phyloP scores from a whole-genome alignment of 2,888 invertebrate species.

The Pyrochroa serraticornis region DNA sequence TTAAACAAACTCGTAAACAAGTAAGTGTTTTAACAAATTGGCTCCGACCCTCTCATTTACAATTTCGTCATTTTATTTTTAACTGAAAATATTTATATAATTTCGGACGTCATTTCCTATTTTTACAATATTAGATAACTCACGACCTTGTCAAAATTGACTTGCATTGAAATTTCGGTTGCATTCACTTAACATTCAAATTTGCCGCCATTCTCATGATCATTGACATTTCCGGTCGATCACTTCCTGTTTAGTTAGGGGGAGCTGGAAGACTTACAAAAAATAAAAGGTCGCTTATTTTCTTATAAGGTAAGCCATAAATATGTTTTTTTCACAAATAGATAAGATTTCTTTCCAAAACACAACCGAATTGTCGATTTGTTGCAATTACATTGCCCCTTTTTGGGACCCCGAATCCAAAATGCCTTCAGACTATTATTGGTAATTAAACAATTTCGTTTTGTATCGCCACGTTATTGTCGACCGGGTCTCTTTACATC shows the following conservation, averaged over 20 bases:
- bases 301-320: constrained; percentile 34
- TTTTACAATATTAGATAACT: too few species aligned
- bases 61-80: too few species aligned
- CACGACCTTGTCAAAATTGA: too few species aligned
- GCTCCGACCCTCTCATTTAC: too few species aligned
- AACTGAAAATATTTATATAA: too few species aligned
- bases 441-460: constrained; percentile 33
- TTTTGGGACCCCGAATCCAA: constrained; percentile 17
- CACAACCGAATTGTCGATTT: neutral
- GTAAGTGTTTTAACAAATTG: too few species aligned
- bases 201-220: constrained; percentile 4
- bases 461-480: neutral
- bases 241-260: neutral
- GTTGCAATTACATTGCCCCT: constrained; percentile 6
- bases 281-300: constrained; percentile 37
- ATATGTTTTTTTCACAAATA: constrained; percentile 23
- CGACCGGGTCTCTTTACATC: neutral
- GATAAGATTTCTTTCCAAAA: constrained; percentile 21
- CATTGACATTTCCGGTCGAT: constrained; percentile 7
- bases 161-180: too few species aligned
- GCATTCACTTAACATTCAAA: too few species aligned
- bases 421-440: constrained; percentile 42
- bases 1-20: too few species aligned
- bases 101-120: too few species aligned
- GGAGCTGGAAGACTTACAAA: constrained; percentile 19